A percentile compares a stretch with the other conserved stretches of the same genome.
Conservation (phyloP, 2,113 vertebrate species). For the Rhinolophus ferrumequinum region DNA sequence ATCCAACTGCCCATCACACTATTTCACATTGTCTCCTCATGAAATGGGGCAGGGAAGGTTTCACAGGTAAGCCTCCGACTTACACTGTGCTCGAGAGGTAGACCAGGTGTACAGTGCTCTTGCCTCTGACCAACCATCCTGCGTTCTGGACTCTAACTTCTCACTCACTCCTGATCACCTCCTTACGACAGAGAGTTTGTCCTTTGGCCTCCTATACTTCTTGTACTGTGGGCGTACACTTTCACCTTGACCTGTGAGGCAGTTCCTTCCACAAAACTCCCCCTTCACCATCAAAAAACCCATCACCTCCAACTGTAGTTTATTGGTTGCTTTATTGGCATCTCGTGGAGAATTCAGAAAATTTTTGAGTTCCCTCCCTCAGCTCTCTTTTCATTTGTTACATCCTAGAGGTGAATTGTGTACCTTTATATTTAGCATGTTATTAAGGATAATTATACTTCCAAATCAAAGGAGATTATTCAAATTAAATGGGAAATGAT, state of each 20-base stretch:
- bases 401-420: conserved; percentile 2
- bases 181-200: neutral
- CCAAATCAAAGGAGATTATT: conserved; percentile 65
- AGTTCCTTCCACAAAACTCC: neutral
- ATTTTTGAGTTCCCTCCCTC: neutral
- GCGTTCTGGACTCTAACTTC: neutral
- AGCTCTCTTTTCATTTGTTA: conserved; percentile 17
- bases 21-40: neutral
- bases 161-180: neutral
- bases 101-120: neutral
- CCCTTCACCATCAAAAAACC: neutral
- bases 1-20: neutral
- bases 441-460: conserved; percentile 70
- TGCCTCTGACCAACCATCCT: neutral
- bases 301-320: neutral
- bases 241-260: neutral
- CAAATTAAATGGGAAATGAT: conserved; percentile 70
- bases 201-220: neutral
- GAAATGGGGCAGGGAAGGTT: neutral
- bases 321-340: neutral
- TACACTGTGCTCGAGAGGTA: neutral
- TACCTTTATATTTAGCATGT: conserved; percentile 73
- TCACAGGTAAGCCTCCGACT: neutral
- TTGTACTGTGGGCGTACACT: neutral
- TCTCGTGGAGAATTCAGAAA: conserved; percentile 4